Conservation (phyloP, 2,888 invertebrate species). For the Sylvicola cinctus region DNA sequence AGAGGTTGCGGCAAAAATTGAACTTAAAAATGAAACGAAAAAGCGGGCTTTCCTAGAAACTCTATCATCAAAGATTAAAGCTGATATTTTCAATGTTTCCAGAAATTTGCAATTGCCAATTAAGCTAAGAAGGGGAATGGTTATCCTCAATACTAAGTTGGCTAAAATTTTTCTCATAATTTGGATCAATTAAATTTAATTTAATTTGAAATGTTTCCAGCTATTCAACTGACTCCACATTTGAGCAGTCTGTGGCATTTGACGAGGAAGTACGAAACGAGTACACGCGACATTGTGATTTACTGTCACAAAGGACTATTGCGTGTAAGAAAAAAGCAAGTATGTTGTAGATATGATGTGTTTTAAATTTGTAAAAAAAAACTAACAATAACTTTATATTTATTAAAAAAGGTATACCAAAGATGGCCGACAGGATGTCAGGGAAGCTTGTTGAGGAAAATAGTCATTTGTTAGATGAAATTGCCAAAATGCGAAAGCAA, state of each 20-base stretch:
- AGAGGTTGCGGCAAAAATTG: constrained; percentile 45
- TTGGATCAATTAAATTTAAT: constrained; percentile 22
- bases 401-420: too few relatives aligned
- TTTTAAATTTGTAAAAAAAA: too few relatives aligned
- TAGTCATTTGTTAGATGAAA: too few relatives aligned
- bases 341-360: too few relatives aligned
- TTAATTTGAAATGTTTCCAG: not conserved
- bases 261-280: constrained; percentile 54
- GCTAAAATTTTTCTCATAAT: not conserved
- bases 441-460: too few relatives aligned
- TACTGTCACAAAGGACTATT: too few relatives aligned
- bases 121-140: not conserved
- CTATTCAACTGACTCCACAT: not conserved
- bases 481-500: too few relatives aligned
- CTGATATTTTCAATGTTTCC: constrained; percentile 62
- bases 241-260: constrained; percentile 21
- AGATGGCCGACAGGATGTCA: too few relatives aligned
- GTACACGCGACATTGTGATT: constrained; percentile 55
- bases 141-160: constrained; percentile 14
- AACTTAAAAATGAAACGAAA: constrained; percentile 42
- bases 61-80: constrained; percentile 51
- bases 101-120: constrained; percentile 56
- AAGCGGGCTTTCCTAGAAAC: constrained; percentile 38
- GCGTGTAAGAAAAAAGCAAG: too few relatives aligned
- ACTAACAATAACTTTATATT: too few relatives aligned